A percentile compares a stretch with the other conserved stretches of the same genome.
Conservation (phyloP, 2,113 vertebrate species). For the Puntigrus tetrazona region DNA sequence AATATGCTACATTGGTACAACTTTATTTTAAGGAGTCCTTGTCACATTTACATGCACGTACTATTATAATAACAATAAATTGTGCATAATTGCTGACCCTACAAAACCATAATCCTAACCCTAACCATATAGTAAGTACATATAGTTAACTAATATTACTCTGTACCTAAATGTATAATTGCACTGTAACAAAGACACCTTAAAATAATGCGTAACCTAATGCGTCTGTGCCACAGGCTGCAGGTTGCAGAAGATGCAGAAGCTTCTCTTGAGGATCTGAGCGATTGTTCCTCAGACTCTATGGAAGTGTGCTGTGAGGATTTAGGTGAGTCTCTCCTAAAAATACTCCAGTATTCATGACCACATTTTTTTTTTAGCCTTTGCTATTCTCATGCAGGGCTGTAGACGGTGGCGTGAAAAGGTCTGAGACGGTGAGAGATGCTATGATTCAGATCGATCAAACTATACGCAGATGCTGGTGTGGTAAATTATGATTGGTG, state of each 20-base stretch:
- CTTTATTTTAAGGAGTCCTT: no score
- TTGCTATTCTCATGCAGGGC: not conserved
- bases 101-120: no score
- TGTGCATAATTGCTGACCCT: no score
- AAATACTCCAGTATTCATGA: conserved; percentile 23
- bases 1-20: not conserved
- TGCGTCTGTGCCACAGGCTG: conserved; percentile 60
- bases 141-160: no score
- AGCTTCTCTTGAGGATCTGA: conserved; percentile 71
- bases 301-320: conserved; percentile 77
- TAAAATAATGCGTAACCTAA: not conserved
- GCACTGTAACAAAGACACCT: no score
- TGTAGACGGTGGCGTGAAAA: not conserved
- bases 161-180: no score
- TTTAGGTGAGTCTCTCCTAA: conserved; percentile 65
- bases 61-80: no score
- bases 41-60: no score
- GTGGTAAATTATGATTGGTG: not conserved
- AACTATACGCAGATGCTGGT: not conserved
- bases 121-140: no score
- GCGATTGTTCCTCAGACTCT: conserved; percentile 76
- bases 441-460: not conserved
- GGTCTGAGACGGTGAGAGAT: not conserved
- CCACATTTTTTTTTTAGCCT: not conserved
- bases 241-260: conserved; percentile 67